Evolutionary conservation across 2,797 vertebrate genomes (phyloP).

Genomic region (Amniataba percoides): DNA sequence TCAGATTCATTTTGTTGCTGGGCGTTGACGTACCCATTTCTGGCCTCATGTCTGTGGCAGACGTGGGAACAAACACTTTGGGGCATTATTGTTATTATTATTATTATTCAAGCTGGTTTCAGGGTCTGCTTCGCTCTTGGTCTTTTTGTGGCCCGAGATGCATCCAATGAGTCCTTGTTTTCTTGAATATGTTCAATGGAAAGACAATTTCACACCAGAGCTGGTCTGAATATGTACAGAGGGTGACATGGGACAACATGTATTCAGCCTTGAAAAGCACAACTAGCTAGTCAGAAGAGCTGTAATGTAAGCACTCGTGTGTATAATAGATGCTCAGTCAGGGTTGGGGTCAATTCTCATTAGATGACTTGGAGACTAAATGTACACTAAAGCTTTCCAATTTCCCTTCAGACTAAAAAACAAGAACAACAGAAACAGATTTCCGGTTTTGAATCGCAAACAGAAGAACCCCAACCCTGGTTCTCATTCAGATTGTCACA

Average conservation of each 20-base stretch:
- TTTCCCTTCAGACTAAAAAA: constrained; percentile 20
- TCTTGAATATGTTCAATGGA: constrained; percentile 64
- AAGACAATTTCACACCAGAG: constrained; percentile 68
- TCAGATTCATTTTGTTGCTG: constrained; percentile 53
- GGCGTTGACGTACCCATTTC: constrained; percentile 56
- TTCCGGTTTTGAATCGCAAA: constrained; percentile 25
- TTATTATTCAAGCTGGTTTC: constrained; percentile 78
- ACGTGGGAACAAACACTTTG: constrained; percentile 75
- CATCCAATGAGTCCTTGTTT: constrained; percentile 72
- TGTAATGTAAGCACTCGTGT: constrained; percentile 70
- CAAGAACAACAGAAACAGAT: no score
- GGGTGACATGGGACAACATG: constrained; percentile 48
- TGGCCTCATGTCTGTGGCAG: constrained; percentile 74
- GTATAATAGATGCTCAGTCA: constrained; percentile 58
- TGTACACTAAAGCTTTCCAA: constrained; percentile 42
- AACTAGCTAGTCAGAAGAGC: constrained; percentile 75
- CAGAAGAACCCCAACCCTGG: constrained; percentile 59
- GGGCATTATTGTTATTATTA: constrained; percentile 83
- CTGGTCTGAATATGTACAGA: constrained; percentile 68
- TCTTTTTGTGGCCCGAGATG: constrained; percentile 59
- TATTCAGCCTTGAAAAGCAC: constrained; percentile 83
- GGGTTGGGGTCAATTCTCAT: constrained; percentile 63
- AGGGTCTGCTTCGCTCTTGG: constrained; percentile 74
- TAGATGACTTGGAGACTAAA: constrained; percentile 15
- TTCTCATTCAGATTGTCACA: constrained; percentile 60